A percentile compares a stretch with the other conserved stretches of the same genome.
Evolutionary conservation across 2,888 invertebrate species (phyloP).

Genomic region (Caenorhabditis panamensis): DNA sequence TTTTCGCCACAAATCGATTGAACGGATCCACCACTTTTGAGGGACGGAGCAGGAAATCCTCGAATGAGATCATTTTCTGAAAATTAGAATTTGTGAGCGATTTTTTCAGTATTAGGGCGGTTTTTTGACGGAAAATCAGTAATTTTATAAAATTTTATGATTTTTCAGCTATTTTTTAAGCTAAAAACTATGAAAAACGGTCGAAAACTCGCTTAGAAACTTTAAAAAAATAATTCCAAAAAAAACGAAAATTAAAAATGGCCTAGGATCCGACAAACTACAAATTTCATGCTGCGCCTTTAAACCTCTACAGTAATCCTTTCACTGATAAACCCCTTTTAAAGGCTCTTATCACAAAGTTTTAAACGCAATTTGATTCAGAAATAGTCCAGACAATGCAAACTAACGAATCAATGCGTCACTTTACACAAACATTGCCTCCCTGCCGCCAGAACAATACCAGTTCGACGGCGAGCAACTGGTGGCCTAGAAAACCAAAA

Average conservation of each 20-base stretch:
- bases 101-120: background rate
- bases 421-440: background rate
- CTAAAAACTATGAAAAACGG: background rate
- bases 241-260: background rate
- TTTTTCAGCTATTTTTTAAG: background rate
- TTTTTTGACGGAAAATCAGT: background rate
- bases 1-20: conserved; percentile 62
- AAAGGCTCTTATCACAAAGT: conserved; percentile 1
- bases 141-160: background rate
- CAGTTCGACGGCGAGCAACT: background rate
- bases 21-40: conserved; percentile 68
- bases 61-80: conserved; percentile 58
- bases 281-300: background rate
- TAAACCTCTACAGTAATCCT: background rate
- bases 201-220: background rate
- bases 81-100: conserved; percentile 1
- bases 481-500: conserved; percentile 5
- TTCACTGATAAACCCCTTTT: conserved; percentile 5
- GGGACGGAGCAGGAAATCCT: conserved; percentile 59
- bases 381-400: background rate
- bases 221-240: background rate
- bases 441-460: background rate
- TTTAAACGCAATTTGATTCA: background rate
- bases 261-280: background rate
- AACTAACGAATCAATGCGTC: background rate